A percentile compares a stretch with the other conserved stretches of the same genome.
Conservation (phyloP, 2,888 invertebrate species). For the Germaria angustata region DNA sequence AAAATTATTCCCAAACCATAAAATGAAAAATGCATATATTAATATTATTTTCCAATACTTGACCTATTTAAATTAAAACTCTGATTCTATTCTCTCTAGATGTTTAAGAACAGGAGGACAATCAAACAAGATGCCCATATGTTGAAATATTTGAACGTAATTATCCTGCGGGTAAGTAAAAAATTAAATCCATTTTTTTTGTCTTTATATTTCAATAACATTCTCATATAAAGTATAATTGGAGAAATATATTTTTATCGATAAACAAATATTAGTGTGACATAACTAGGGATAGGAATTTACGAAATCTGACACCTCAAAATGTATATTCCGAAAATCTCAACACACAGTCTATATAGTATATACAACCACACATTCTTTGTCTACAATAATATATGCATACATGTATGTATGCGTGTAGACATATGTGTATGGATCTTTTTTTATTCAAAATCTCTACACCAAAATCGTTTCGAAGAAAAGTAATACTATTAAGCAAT, state of each 20-base stretch:
- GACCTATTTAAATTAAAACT: too few species aligned
- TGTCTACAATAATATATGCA: neutral
- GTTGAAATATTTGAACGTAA: too few species aligned
- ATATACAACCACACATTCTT: neutral
- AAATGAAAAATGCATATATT: too few species aligned
- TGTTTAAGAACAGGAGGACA: too few species aligned
- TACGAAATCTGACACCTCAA: constrained; percentile 59
- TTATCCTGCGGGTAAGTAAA: too few species aligned
- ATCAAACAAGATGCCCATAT: too few species aligned
- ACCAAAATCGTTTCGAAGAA: constrained; percentile 29
- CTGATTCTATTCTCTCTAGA: too few species aligned
- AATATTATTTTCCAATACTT: too few species aligned
- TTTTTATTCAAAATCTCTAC: constrained; percentile 39
- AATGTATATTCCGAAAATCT: constrained; percentile 36
- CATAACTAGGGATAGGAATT: constrained; percentile 41
- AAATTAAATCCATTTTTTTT: too few species aligned
- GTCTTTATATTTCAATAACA: too few species aligned
- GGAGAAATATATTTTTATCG: neutral
- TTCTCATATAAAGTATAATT: neutral
- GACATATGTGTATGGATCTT: neutral
- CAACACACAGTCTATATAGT: neutral
- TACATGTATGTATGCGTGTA: neutral
- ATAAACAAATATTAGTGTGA: constrained; percentile 20
- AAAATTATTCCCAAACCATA: neutral
- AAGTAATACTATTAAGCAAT: constrained; percentile 44